phyloP scores from a whole-genome alignment of 2,113 vertebrate genomes.

The Leptobrachium leishanense region DNA sequence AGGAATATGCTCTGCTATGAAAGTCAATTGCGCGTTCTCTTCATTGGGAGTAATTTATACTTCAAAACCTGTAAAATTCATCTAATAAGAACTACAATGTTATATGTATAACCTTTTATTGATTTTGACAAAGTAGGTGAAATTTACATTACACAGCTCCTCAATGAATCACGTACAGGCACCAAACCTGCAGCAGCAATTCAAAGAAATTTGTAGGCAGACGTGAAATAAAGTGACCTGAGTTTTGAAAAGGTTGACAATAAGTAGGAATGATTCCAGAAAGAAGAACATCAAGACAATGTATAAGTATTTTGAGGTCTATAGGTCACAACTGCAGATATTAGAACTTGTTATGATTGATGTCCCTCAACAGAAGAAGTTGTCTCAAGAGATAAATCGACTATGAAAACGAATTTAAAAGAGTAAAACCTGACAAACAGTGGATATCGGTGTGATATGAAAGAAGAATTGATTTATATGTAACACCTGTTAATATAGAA shows the following conservation, averaged over 20 bases:
- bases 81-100: conserved; percentile 10
- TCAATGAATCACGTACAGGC: conserved; percentile 25
- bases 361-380: background rate
- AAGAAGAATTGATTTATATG: background rate
- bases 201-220: conserved; percentile 33
- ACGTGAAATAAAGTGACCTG: conserved; percentile 38
- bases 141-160: conserved; percentile 8
- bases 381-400: background rate
- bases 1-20: background rate
- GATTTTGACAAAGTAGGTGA: conserved; percentile 23
- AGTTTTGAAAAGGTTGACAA: conserved; percentile 24
- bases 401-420: background rate
- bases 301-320: conserved; percentile 32
- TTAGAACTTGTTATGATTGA: conserved; percentile 37
- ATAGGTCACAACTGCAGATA: conserved; percentile 23
- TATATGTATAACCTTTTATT: conserved; percentile 25
- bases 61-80: background rate
- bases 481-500: too few relatives aligned
- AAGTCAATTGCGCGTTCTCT: background rate
- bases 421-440: background rate
- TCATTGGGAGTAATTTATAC: background rate
- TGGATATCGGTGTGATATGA: background rate
- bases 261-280: conserved; percentile 27
- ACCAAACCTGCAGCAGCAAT: conserved; percentile 26
- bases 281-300: conserved; percentile 13